phyloP scores from a whole-genome alignment of 2,113 vertebrate genomes.

The Amphiprion ocellaris region DNA sequence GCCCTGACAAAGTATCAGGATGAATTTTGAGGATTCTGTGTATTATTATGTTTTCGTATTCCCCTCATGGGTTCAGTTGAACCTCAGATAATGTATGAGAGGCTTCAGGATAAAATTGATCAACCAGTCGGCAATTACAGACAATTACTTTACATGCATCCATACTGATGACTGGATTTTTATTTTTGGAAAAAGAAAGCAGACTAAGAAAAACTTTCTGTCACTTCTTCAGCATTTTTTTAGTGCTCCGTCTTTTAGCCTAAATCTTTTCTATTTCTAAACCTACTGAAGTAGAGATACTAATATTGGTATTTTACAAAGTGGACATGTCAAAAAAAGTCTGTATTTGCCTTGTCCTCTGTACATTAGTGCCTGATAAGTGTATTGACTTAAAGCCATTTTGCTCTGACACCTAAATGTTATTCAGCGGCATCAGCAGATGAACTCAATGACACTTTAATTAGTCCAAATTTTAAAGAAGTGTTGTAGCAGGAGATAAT shows the following conservation, averaged over 20 bases:
- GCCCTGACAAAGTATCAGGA: too few species aligned
- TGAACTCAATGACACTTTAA: slow-evolving; percentile 1
- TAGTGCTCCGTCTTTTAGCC: not conserved
- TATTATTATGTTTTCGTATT: not conserved
- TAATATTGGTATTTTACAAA: not conserved
- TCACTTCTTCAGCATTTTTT: not conserved
- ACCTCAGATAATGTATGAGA: not conserved
- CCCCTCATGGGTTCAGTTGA: not conserved
- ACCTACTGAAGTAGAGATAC: not conserved
- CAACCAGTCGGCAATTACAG: not conserved
- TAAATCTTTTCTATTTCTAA: not conserved
- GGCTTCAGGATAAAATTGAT: slow-evolving; percentile 1
- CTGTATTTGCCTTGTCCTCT: not conserved
- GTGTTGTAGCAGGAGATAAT: not conserved
- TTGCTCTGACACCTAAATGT: not conserved
- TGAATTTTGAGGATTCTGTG: not conserved
- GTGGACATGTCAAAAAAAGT: not conserved
- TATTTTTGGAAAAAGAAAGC: not conserved
- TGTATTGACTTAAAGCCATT: not conserved
- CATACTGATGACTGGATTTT: not conserved
- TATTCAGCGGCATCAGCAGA: not conserved
- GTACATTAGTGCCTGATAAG: not conserved
- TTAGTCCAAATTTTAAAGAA: slow-evolving; percentile 2
- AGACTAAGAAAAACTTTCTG: not conserved
- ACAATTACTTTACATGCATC: not conserved